These are phyloP conservation scores for Coelogynopora nodosa DNA, from an alignment of 2,888 invertebrate species.

Conservation along the genomic window DNA sequence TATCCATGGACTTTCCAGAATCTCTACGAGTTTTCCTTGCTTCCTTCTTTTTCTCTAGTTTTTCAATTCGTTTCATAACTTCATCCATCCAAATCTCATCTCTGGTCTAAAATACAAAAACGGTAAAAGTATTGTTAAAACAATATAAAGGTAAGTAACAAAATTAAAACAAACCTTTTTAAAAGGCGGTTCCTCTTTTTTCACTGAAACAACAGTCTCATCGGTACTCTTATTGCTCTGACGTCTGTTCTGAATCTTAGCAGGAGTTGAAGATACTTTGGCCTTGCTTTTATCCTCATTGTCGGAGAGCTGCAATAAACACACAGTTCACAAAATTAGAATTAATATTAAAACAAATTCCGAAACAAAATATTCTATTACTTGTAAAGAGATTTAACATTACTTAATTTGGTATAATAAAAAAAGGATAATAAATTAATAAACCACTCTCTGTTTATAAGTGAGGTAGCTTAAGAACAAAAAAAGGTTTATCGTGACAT, in stretches of 20 bases:
- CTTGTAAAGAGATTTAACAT: no score
- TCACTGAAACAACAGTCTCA: not conserved
- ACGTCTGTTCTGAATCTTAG: not conserved
- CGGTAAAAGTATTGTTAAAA: no score
- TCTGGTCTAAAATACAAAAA: not conserved
- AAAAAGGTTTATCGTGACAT: no score
- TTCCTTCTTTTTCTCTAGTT: slow-evolving; percentile 12
- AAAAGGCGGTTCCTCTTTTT: not conserved
- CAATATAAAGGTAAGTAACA: not conserved
- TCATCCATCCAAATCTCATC: slow-evolving; percentile 24
- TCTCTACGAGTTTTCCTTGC: not conserved
- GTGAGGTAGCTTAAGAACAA: no score
- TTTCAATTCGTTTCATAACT: not conserved
- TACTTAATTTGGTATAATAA: no score
- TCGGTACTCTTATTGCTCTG: not conserved
- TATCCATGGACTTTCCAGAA: not conserved
- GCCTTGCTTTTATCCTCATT: not conserved
- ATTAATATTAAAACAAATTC: no score
- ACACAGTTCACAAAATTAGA: no score
- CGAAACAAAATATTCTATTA: no score
- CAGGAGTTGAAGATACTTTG: not conserved
- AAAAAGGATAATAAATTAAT: no score
- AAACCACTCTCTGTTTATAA: no score
- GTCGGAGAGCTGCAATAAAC: not conserved
- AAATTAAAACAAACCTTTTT: not conserved